Conservation (phyloP, 2,888 invertebrate genomes). For the Heliconius ethilla region DNA sequence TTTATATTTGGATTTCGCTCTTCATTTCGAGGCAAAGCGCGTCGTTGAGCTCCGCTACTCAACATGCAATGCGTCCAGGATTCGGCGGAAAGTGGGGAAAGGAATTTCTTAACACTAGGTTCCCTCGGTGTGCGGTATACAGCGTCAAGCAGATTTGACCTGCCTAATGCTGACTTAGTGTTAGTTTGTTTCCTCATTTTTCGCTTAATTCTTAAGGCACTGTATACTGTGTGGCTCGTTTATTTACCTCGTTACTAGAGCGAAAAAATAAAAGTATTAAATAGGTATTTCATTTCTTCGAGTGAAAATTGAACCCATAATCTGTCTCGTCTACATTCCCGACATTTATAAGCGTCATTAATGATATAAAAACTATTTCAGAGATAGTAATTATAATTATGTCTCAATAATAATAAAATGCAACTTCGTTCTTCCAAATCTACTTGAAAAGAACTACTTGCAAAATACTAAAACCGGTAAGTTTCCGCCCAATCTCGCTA, state of each 20-base stretch:
- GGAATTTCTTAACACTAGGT: no score
- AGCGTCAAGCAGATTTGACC: no score
- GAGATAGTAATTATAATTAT: background rate
- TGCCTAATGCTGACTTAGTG: no score
- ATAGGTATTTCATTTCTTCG: background rate
- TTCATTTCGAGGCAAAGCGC: no score
- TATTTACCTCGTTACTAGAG: background rate
- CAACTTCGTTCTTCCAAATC: background rate
- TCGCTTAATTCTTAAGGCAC: no score
- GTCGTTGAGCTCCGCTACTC: no score
- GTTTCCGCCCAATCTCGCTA: conserved; percentile 38
- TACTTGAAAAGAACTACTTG: conserved; percentile 2
- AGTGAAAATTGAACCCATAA: background rate
- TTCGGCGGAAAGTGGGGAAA: no score
- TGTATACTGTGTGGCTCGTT: no score
- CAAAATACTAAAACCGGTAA: conserved; percentile 34
- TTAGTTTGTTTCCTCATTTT: no score
- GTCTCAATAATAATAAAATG: background rate
- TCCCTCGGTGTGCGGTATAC: no score
- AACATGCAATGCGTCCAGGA: no score
- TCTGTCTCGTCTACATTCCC: background rate
- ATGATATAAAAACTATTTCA: background rate
- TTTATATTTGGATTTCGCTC: no score
- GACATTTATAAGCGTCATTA: background rate
- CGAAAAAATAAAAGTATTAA: background rate